Conservation (phyloP, 2,888 invertebrate species). For the Amphiduros pacificus region DNA sequence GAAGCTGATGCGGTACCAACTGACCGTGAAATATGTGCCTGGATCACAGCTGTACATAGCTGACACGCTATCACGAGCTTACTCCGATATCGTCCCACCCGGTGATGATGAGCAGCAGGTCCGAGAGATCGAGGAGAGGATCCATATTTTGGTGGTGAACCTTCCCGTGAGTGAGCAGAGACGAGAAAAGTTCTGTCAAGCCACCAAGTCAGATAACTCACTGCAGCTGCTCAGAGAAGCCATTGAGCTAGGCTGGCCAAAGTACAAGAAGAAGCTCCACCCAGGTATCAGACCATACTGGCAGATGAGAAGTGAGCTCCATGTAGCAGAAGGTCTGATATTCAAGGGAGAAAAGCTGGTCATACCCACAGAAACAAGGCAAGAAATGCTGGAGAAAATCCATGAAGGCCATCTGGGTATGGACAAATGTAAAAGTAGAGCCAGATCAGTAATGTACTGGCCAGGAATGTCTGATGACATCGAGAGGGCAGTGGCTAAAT, state of each 20-base stretch:
- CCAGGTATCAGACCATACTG: not conserved
- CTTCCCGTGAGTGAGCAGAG: not conserved
- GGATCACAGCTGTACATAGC: not conserved
- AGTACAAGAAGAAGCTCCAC: not conserved
- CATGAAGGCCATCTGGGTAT: conserved; percentile 15
- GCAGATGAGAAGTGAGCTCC: not conserved
- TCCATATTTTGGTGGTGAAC: not conserved
- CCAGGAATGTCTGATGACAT: conserved; percentile 7
- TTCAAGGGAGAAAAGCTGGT: conserved; percentile 10
- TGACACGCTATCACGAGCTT: conserved; percentile 1
- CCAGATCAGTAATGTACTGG: conserved; percentile 18
- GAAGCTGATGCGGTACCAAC: not conserved
- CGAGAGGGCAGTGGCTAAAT: not conserved
- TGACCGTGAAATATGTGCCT: not conserved
- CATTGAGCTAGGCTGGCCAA: conserved; percentile 14
- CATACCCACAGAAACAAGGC: conserved; percentile 14
- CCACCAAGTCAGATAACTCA: not conserved
- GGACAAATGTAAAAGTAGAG: conserved; percentile 2
- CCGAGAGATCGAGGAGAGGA: too few species aligned
- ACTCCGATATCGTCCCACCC: too few species aligned
- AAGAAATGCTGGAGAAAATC: conserved; percentile 14
- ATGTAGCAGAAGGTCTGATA: conserved; percentile 12
- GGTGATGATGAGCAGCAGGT: too few species aligned
- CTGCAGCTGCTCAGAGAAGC: not conserved
- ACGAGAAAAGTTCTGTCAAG: not conserved